Conservation (phyloP, 2,113 vertebrate genomes). For the Vulpes ferrilata region DNA sequence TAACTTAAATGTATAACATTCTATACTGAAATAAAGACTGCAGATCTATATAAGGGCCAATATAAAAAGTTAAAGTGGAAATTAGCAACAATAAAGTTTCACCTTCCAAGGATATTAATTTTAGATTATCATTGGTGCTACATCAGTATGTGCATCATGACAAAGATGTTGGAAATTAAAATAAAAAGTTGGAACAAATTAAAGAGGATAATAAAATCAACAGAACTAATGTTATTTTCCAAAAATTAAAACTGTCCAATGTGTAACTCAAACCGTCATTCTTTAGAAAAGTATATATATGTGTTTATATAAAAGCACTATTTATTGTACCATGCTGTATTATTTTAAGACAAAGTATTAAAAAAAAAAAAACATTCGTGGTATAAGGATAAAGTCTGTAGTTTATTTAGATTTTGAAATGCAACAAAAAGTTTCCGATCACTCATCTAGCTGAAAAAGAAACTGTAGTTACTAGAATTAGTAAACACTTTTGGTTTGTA, state of each 20-base stretch:
- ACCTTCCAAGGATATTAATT: conserved; percentile 64
- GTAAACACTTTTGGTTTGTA: conserved; percentile 82
- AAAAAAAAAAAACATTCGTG: conserved; percentile 88
- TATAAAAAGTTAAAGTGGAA: conserved; percentile 75
- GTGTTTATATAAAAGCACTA: conserved; percentile 72
- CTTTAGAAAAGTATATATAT: conserved; percentile 67
- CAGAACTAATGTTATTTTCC: conserved; percentile 71
- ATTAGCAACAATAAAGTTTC: conserved; percentile 50
- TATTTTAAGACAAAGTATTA: conserved; percentile 85
- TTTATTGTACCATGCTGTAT: conserved; percentile 85
- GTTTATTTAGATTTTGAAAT: conserved; percentile 90
- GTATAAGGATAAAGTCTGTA: conserved; percentile 88
- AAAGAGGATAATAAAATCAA: conserved; percentile 63
- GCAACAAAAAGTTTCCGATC: conserved; percentile 85
- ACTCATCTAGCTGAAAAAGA: conserved; percentile 86
- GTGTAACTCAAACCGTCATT: conserved; percentile 79
- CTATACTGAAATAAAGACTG: conserved; percentile 70
- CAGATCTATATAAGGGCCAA: conserved; percentile 50
- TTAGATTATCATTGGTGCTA: conserved; percentile 66
- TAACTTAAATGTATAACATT: conserved; percentile 79
- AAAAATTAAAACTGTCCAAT: conserved; percentile 78
- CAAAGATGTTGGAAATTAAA: conserved; percentile 70
- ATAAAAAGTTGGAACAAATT: conserved; percentile 68
- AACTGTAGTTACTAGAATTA: conserved; percentile 82
- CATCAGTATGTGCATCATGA: conserved; percentile 59